phyloP scores from a whole-genome alignment of 2,797 vertebrate species.

The Triplophysa bombifrons region DNA sequence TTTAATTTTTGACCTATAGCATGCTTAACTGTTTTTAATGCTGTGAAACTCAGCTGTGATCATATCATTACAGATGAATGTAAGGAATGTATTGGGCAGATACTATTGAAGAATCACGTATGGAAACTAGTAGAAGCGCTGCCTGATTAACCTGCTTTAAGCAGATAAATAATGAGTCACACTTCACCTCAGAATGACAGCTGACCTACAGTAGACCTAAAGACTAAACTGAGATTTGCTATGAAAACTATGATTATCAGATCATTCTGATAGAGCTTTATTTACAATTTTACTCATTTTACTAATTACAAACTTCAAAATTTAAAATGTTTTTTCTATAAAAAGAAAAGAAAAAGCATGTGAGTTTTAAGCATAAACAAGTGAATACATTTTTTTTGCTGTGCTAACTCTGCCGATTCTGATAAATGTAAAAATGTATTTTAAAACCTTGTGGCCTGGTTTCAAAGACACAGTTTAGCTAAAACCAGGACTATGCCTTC shows the following conservation, averaged over 20 bases:
- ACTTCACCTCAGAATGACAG: background rate
- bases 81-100: background rate
- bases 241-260: background rate
- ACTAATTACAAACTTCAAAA: no score
- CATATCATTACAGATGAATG: background rate
- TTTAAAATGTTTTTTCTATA: no score
- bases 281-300: no score
- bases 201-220: no score
- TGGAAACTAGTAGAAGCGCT: background rate
- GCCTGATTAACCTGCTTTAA: conserved; percentile 5
- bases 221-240: background rate
- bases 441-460: no score
- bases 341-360: no score
- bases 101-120: background rate
- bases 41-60: background rate
- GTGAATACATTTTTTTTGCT: no score
- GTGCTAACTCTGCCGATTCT: no score
- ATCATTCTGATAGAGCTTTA: background rate
- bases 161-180: background rate
- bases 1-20: background rate
- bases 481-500: no score
- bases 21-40: background rate
- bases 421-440: no score
- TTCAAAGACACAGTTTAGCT: no score
- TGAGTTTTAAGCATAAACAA: no score